Conservation (phyloP, 2,797 vertebrate species). For the Argya squamiceps region DNA sequence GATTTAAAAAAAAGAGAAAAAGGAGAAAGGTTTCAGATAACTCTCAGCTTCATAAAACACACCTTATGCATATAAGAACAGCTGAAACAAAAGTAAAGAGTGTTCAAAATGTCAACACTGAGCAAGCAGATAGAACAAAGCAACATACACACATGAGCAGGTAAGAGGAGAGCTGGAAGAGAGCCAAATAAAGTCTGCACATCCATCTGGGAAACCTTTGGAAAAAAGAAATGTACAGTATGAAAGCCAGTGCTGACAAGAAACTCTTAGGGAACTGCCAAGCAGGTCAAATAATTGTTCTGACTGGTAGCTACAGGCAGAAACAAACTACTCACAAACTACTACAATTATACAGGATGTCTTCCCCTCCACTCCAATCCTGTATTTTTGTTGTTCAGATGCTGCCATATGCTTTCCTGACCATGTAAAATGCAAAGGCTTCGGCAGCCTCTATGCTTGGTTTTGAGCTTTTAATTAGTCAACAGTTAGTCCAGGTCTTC, state of each 20-base stretch:
- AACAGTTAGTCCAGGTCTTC: background rate
- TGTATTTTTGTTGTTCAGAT: background rate
- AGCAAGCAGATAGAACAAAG: background rate
- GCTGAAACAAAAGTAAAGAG: background rate
- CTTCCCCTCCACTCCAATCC: background rate
- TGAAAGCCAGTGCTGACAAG: slow-evolving; percentile 13
- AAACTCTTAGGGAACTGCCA: background rate
- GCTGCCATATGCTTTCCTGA: background rate
- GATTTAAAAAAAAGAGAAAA: background rate
- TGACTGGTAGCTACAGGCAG: background rate
- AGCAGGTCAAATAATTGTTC: background rate
- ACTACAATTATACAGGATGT: background rate
- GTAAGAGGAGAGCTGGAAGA: background rate
- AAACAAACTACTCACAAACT: background rate
- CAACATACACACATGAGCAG: background rate
- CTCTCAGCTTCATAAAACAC: background rate
- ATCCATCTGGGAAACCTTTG: background rate
- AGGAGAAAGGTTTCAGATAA: background rate
- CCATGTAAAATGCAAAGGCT: background rate
- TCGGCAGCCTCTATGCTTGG: background rate
- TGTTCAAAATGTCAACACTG: background rate
- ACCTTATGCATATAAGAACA: background rate
- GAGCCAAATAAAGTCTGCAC: background rate
- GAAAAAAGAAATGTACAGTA: background rate
- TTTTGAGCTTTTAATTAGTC: background rate